Evolutionary conservation across 2,888 invertebrate species (phyloP), one percentile per base, ranked within the genome.

Genomic region (Tholera decimalis): DNA sequence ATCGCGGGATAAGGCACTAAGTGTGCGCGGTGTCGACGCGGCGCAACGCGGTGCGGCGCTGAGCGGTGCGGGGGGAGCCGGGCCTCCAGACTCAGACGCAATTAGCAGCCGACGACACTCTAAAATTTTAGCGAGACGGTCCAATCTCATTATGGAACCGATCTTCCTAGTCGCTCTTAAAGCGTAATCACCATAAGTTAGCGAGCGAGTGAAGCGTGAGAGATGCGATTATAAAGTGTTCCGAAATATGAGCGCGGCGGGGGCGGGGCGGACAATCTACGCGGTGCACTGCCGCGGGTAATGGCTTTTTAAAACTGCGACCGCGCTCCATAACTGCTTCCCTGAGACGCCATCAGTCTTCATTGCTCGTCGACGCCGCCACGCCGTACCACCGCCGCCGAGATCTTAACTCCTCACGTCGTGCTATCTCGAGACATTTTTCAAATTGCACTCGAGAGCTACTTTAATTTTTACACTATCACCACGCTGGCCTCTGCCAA

Each of bases 261-360:
- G 83, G 87, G 80, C 70, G 79, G 84, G 80, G 83, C 84, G 89
- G 85, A 91, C 94, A 93, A 94, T 94, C 93, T 94, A 90, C 90
- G 92, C 90, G 92, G 90, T 93, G 93, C 94, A 94, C 85, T 90
- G 93, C 93, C 90, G 88, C 92, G 90, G 90, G 93, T 95, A 95
- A 95, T 95, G 93, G 95, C 93, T 94, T 95, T 95, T 95, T 95
- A 94, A 95, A 95, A 94, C 94, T 95, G 93, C 96, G 95, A 95
- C 94, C 94, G 93, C 93, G 96, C 94, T 95, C 95, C 94, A 92
- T 94, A 93, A 93, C 93, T 91, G 93, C 94, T 95, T 93, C 88
- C 88, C 91, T 92, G 92, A 93, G 93, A 94, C 92, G 94, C 93
- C 94, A 94, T 95, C 94, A 94, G 92, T 95, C 95, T 94, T 94